phyloP scores from a whole-genome alignment of 2,888 invertebrate species.

The Dastarcus helophoroides region DNA sequence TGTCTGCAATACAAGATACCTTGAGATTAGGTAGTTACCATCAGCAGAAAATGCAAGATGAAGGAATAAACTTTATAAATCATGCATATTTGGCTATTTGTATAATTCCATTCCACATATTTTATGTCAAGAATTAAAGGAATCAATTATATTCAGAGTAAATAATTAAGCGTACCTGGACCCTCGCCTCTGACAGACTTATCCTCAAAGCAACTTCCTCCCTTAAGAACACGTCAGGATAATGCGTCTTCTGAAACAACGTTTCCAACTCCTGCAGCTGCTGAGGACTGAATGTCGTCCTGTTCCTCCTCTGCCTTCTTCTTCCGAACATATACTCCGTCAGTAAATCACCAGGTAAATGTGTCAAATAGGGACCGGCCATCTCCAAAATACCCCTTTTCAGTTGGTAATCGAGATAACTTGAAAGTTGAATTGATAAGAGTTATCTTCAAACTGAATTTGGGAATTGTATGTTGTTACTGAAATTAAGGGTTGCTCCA shows the following conservation, averaged over 20 bases:
- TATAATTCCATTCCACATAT: no score
- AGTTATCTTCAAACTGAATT: slow-evolving; percentile 24
- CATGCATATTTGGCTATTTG: no score
- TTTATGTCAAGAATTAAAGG: slow-evolving; percentile 1
- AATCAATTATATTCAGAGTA: slow-evolving; percentile 1
- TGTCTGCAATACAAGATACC: no score
- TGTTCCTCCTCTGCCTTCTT: slow-evolving; percentile 75
- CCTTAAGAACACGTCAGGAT: slow-evolving; percentile 79
- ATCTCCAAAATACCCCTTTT: no score
- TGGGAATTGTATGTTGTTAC: slow-evolving; percentile 22
- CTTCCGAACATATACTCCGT: slow-evolving; percentile 90
- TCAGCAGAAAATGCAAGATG: no score
- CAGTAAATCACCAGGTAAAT: slow-evolving; percentile 74
- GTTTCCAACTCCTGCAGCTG: slow-evolving; percentile 86
- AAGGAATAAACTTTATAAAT: no score
- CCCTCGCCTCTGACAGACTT: slow-evolving; percentile 83
- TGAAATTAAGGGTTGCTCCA: slow-evolving; percentile 30
- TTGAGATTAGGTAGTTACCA: no score
- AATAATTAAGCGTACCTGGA: slow-evolving; percentile 52
- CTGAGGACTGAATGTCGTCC: slow-evolving; percentile 90
- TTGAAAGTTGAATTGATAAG: no score
- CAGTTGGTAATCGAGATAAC: no score
- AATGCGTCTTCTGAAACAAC: slow-evolving; percentile 88
- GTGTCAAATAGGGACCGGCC: slow-evolving; percentile 81
- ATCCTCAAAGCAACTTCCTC: slow-evolving; percentile 88